Conservation (phyloP, 2,888 invertebrate genomes). For the Darwinula stevensoni region DNA sequence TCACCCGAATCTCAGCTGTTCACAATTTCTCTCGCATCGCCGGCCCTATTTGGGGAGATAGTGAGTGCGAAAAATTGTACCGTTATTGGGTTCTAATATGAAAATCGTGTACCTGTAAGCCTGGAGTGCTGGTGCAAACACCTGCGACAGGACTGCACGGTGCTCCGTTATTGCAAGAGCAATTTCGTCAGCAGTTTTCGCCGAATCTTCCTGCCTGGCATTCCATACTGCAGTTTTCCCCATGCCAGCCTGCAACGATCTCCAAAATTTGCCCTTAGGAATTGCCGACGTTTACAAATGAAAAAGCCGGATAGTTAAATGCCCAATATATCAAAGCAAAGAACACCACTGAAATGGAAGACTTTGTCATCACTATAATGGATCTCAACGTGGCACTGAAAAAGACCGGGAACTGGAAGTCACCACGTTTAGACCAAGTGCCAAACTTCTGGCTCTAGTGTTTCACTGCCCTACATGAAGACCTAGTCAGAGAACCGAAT, state of each 20-base stretch:
- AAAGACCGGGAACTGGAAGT: too few species aligned
- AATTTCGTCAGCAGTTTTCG: conserved; percentile 38
- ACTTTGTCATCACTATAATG: too few species aligned
- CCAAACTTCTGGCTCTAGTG: too few species aligned
- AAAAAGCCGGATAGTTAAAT: too few species aligned
- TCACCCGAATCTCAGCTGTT: conserved; percentile 42
- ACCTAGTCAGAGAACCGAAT: too few species aligned
- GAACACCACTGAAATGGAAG: too few species aligned
- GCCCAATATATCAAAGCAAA: too few species aligned
- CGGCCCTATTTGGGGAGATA: conserved; percentile 26
- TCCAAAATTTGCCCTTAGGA: too few species aligned
- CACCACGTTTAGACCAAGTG: too few species aligned
- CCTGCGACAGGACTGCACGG: conserved; percentile 56
- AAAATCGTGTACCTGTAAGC: conserved; percentile 21
- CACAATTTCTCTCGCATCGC: conserved; percentile 43
- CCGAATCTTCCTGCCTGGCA: conserved; percentile 44
- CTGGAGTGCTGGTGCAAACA: conserved; percentile 51
- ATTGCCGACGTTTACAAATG: too few species aligned
- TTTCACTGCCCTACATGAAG: too few species aligned
- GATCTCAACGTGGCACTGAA: too few species aligned
- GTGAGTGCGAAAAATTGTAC: conserved; percentile 8
- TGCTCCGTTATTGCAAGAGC: conserved; percentile 36
- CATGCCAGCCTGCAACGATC: conserved; percentile 35
- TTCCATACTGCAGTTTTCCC: conserved; percentile 33
- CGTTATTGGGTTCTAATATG: not conserved